These are phyloP conservation scores for Brenthis hecate DNA, from an alignment of 2,888 invertebrate genomes.

Conservation along the genomic window DNA sequence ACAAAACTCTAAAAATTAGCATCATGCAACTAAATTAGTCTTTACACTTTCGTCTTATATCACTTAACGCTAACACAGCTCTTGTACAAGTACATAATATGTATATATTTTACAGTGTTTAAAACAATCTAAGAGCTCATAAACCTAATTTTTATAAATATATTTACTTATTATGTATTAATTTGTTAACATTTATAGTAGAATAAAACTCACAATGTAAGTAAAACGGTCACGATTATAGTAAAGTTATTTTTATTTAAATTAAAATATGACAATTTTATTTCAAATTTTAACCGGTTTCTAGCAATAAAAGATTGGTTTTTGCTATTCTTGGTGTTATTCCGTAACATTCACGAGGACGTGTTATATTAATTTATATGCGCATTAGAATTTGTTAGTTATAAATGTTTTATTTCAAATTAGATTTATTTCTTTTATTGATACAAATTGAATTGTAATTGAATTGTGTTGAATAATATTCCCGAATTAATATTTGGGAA, in stretches of 20 bases:
- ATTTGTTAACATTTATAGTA: slow-evolving; percentile 10
- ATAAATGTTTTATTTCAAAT: too few species aligned
- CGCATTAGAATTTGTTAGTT: too few species aligned
- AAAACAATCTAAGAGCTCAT: neutral
- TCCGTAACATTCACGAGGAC: neutral
- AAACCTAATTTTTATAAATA: slow-evolving; percentile 16
- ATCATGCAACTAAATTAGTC: too few species aligned
- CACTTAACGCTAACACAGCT: too few species aligned
- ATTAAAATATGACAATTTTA: neutral
- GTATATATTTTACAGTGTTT: too few species aligned
- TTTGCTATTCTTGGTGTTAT: neutral
- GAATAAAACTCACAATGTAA: slow-evolving; percentile 23
- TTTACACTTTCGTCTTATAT: too few species aligned
- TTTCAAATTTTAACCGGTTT: slow-evolving; percentile 6
- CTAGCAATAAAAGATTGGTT: neutral
- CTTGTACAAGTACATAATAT: too few species aligned
- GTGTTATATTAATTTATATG: neutral
- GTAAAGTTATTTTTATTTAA: slow-evolving; percentile 12
- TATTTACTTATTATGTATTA: slow-evolving; percentile 14
- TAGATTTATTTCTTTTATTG: too few species aligned
- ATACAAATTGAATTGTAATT: too few species aligned
- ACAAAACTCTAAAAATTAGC: too few species aligned
- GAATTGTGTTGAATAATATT: too few species aligned
- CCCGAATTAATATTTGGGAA: too few species aligned
- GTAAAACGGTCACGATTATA: slow-evolving; percentile 29